Percentiles rank a stretch among this genome's conserved stretches.
Evolutionary conservation across 2,797 vertebrate genomes (phyloP).

Genomic region (Benthosema pterotum): DNA sequence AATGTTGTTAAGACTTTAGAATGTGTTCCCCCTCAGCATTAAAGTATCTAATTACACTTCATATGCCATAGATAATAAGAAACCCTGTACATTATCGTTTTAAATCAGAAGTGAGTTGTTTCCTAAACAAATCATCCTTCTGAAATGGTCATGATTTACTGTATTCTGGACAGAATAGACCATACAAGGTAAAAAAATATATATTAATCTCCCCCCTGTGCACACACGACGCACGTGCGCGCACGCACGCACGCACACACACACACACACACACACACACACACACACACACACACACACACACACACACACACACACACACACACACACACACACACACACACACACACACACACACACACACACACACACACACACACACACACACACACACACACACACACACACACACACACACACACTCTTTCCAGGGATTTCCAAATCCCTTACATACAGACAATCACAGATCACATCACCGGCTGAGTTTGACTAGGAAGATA

Average conservation of each 20-base stretch:
- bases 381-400: no score
- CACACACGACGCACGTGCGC: slow-evolving; percentile 1
- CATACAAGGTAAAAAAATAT: slow-evolving; percentile 53
- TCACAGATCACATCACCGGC: no score
- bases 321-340: background rate
- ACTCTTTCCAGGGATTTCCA: no score
- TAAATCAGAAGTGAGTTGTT: slow-evolving; percentile 28
- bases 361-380: background rate
- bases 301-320: slow-evolving; percentile 7
- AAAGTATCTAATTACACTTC: slow-evolving; percentile 36
- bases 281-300: slow-evolving; percentile 24
- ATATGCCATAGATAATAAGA: slow-evolving; percentile 47
- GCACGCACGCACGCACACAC: slow-evolving; percentile 5
- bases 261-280: slow-evolving; percentile 14
- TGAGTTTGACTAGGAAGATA: no score
- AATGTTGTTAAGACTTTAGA: slow-evolving; percentile 22
- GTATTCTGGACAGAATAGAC: slow-evolving; percentile 51
- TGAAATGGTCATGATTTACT: slow-evolving; percentile 45
- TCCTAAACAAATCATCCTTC: slow-evolving; percentile 12
- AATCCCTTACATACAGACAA: no score
- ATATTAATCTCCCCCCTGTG: slow-evolving; percentile 29
- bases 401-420: no score
- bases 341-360: slow-evolving; percentile 1
- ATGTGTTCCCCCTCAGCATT: slow-evolving; percentile 12
- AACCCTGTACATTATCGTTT: slow-evolving; percentile 35